Conservation (phyloP, 2,888 invertebrate species). For the Deilephila elpenor region DNA sequence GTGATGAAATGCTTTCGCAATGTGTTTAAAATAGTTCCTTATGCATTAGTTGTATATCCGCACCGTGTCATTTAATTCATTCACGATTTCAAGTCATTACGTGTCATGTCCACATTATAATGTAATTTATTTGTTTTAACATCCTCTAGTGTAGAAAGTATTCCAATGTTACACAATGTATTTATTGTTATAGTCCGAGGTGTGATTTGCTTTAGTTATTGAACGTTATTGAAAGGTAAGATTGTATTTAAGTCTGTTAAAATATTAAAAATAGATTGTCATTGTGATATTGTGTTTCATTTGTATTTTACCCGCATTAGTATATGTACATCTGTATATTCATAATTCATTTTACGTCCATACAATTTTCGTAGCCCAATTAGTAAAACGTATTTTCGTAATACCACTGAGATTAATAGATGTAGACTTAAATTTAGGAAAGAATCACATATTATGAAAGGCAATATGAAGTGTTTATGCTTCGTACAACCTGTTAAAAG, state of each 20-base stretch:
- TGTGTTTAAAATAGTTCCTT: conserved; percentile 59
- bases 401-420: no score
- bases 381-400: no score
- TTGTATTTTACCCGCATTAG: conserved; percentile 37
- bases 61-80: conserved; percentile 59
- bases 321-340: background rate
- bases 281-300: conserved; percentile 56
- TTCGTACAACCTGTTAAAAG: no score
- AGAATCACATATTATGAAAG: no score
- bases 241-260: conserved; percentile 83
- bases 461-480: no score
- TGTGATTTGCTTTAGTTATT: conserved; percentile 69
- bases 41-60: conserved; percentile 54
- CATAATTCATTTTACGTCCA: background rate
- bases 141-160: conserved; percentile 65
- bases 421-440: no score
- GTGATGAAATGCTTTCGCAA: conserved; percentile 43
- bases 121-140: conserved; percentile 66
- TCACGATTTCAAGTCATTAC: conserved; percentile 67
- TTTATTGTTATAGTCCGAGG: conserved; percentile 74
- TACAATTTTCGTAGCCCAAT: no score
- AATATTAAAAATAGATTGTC: conserved; percentile 73
- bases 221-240: conserved; percentile 71
- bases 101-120: conserved; percentile 66
- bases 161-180: conserved; percentile 75